Conservation (phyloP, 2,113 vertebrate genomes). For the Passer montanus region DNA sequence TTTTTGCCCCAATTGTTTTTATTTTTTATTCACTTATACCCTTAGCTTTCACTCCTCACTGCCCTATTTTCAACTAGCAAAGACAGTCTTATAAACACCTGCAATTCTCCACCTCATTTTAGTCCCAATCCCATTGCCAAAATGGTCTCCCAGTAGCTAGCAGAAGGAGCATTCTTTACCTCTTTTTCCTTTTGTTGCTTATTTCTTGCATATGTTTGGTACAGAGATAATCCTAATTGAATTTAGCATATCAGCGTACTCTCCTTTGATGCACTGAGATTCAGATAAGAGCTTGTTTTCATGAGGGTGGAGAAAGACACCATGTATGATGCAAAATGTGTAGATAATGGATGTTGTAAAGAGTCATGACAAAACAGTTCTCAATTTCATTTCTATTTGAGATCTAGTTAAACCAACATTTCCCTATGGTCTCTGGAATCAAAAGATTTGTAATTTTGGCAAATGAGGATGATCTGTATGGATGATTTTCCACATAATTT, state of each 20-base stretch:
- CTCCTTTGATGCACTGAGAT: not conserved
- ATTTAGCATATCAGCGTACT: not conserved
- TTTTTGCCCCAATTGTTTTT: not conserved
- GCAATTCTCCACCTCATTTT: not conserved
- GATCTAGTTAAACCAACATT: not conserved
- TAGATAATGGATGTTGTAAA: not conserved
- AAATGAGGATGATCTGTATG: not conserved
- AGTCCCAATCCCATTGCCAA: accelerated
- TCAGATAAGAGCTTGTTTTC: not conserved
- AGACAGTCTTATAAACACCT: not conserved
- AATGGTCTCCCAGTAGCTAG: not conserved
- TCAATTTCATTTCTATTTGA: not conserved
- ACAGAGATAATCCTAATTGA: not conserved
- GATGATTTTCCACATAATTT: not conserved
- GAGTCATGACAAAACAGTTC: not conserved
- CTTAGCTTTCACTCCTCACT: not conserved
- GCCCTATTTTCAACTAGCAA: not conserved
- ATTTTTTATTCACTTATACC: not conserved
- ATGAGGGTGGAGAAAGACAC: not conserved
- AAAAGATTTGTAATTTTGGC: not conserved
- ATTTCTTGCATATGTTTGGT: not conserved
- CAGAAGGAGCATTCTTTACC: not conserved
- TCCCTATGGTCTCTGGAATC: not conserved
- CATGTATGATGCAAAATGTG: not conserved
- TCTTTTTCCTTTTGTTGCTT: not conserved